Conservation (phyloP, 2,797 vertebrate species). For the Notoglanidium macrostoma region DNA sequence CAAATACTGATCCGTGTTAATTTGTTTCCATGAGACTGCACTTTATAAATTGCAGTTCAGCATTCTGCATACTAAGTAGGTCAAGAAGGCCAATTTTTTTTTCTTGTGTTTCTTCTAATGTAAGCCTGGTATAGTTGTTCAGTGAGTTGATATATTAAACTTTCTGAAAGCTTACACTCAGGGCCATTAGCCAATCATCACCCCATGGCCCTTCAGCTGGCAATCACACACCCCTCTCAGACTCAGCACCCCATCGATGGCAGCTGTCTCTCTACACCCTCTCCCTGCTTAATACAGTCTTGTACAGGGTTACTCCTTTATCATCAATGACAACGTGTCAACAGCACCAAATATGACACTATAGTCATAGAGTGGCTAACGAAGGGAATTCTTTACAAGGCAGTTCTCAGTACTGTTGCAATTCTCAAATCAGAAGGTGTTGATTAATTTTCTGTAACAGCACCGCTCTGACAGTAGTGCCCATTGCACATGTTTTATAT, state of each 20-base stretch:
- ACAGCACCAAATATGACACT: background rate
- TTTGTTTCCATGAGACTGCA: background rate
- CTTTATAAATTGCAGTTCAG: background rate
- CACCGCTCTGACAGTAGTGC: background rate
- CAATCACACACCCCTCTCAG: background rate
- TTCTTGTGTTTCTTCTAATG: background rate
- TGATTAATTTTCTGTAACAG: background rate
- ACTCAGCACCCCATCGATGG: background rate
- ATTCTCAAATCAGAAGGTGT: background rate
- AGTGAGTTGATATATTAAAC: background rate
- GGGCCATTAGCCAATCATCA: background rate
- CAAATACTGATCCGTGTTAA: constrained; percentile 10
- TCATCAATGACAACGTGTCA: background rate
- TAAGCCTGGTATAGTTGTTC: background rate
- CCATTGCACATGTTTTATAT: background rate
- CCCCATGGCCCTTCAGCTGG: background rate
- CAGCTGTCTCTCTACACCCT: background rate
- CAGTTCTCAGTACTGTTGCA: background rate
- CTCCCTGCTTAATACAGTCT: background rate
- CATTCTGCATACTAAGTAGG: background rate
- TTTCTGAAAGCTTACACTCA: constrained; percentile 6
- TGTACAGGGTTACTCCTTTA: background rate
- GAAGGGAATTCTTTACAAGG: background rate
- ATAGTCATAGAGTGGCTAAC: background rate
- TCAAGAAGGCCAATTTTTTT: background rate